phyloP scores from a whole-genome alignment of 2,797 vertebrate species.

The Acipenser oxyrinchus region DNA sequence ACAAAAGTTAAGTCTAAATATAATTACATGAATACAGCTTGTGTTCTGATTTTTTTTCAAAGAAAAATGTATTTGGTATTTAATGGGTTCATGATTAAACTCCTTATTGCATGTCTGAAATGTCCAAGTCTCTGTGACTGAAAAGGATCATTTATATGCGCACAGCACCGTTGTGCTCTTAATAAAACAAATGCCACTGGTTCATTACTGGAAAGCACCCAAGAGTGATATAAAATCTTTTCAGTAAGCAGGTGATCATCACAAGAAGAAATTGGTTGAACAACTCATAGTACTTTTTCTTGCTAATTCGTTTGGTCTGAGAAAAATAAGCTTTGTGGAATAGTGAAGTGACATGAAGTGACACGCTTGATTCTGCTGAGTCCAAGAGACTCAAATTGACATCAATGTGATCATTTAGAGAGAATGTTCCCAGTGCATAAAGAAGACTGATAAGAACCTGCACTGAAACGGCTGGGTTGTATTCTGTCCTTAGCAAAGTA shows the following conservation, averaged over 20 bases:
- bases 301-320: neutral
- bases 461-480: neutral
- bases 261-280: conserved; percentile 20
- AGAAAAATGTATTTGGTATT: no score
- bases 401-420: conserved; percentile 25
- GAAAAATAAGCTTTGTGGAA: neutral
- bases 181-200: no score
- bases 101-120: no score
- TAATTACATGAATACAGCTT: no score
- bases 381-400: conserved; percentile 27
- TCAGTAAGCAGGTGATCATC: conserved; percentile 22
- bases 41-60: no score
- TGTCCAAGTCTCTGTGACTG: no score
- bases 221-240: neutral
- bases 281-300: neutral
- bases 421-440: neutral
- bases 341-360: conserved; percentile 20
- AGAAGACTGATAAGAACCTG: no score
- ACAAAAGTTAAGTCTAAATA: no score
- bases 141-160: no score
- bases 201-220: no score
- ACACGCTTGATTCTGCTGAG: conserved; percentile 19
- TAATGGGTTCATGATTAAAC: no score
- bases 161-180: no score
- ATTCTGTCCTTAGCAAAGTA: neutral